These are phyloP conservation scores for Lasius fuliginosus DNA, from an alignment of 2,888 invertebrate species.

Conservation along the genomic window DNA sequence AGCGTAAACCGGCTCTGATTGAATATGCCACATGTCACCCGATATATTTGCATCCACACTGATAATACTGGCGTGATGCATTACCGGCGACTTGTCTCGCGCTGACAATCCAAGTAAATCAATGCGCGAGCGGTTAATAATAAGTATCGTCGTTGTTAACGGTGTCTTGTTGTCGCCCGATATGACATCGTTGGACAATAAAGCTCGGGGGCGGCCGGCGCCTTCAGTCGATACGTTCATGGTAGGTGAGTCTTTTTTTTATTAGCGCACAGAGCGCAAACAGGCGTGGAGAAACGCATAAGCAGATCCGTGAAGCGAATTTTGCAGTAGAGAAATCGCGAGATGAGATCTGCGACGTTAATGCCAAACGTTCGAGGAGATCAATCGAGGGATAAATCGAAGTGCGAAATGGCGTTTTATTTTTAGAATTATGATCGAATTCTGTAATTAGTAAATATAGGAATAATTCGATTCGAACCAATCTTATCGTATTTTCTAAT, in stretches of 20 bases:
- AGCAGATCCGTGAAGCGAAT: slow-evolving; percentile 21
- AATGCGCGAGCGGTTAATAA: slow-evolving; percentile 69
- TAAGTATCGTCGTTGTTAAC: slow-evolving; percentile 65
- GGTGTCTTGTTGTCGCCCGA: slow-evolving; percentile 52
- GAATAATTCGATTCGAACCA: slow-evolving; percentile 9
- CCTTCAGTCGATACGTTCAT: slow-evolving; percentile 40
- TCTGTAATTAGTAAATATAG: background rate
- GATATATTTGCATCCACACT: slow-evolving; percentile 61
- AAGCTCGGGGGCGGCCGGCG: slow-evolving; percentile 56
- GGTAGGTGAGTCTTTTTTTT: background rate
- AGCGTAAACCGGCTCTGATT: slow-evolving; percentile 35
- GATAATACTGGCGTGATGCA: slow-evolving; percentile 67
- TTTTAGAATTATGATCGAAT: background rate
- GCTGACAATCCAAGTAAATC: slow-evolving; percentile 80
- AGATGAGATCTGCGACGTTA: background rate
- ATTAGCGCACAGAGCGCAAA: no score
- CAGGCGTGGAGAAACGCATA: background rate
- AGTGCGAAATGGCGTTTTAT: background rate
- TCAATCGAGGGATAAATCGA: background rate
- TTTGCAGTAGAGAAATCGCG: background rate
- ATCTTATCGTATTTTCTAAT: slow-evolving; percentile 1
- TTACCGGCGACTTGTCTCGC: slow-evolving; percentile 78
- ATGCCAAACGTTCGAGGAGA: background rate
- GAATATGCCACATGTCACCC: slow-evolving; percentile 59
- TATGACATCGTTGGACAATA: slow-evolving; percentile 49